Percentiles rank a stretch among this genome's conserved stretches.
Evolutionary conservation across 2,113 vertebrate species (phyloP).

Genomic region (Tauraco erythrolophus): DNA sequence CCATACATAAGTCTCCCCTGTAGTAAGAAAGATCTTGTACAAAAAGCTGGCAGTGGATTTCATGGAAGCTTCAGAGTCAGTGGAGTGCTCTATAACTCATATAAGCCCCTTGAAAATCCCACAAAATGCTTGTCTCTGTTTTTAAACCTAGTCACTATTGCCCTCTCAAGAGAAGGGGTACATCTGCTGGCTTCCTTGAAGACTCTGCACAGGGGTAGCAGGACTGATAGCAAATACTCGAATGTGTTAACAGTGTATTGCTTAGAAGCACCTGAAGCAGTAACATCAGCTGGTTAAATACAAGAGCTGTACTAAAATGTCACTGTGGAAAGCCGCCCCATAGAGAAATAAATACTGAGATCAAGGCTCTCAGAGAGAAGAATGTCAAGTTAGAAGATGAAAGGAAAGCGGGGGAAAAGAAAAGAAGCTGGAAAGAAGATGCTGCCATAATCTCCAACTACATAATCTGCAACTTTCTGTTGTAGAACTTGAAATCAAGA

Average conservation of each 20-base stretch:
- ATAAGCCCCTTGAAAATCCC: background rate
- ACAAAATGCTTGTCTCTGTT: background rate
- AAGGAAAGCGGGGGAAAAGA: background rate
- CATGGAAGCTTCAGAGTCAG: background rate
- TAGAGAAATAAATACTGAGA: background rate
- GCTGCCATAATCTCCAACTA: background rate
- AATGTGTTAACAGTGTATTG: fast-evolving
- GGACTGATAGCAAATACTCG: background rate
- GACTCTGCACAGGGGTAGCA: background rate
- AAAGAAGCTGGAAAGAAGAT: background rate
- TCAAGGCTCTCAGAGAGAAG: background rate
- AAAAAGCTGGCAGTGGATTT: background rate
- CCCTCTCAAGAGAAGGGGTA: background rate
- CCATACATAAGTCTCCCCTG: fast-evolving
- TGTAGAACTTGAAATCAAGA: background rate
- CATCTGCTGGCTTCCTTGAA: background rate
- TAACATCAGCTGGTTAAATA: background rate
- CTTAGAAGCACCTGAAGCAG: background rate
- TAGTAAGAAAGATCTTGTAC: background rate
- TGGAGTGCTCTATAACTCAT: background rate
- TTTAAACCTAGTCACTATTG: background rate
- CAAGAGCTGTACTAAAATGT: background rate
- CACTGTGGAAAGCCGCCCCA: background rate
- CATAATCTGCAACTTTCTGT: background rate
- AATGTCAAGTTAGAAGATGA: background rate